Evolutionary conservation across 2,113 vertebrate species (phyloP).

Genomic region (Oncorhynchus nerka): DNA sequence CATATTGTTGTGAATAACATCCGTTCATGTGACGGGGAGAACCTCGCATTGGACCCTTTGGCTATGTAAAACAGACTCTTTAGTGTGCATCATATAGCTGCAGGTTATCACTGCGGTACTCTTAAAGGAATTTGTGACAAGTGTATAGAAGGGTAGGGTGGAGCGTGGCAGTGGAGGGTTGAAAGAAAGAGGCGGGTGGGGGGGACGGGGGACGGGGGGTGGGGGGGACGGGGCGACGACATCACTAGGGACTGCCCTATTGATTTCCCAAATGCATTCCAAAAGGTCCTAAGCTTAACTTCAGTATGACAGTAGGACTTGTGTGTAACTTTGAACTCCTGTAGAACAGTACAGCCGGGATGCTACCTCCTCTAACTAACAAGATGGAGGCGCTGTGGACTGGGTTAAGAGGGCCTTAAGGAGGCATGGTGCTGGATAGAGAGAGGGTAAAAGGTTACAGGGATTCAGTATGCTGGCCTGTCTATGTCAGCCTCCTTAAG

Average conservation of each 20-base stretch:
- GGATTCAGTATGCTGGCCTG: conserved; percentile 21
- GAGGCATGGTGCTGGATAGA: conserved; percentile 34
- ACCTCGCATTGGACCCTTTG: conserved; percentile 63
- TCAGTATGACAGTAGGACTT: conserved; percentile 66
- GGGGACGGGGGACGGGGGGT: background rate
- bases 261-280: conserved; percentile 69
- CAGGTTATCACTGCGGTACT: conserved; percentile 66
- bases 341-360: conserved; percentile 44
- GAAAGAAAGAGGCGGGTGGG: conserved; percentile 12
- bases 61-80: conserved; percentile 75
- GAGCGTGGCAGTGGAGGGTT: conserved; percentile 2
- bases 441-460: conserved; percentile 10
- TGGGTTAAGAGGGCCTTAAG: conserved; percentile 62
- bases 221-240: background rate
- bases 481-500: conserved; percentile 18
- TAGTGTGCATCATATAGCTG: conserved; percentile 72
- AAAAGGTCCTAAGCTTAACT: conserved; percentile 64
- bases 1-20: conserved; percentile 77
- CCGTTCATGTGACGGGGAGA: conserved; percentile 61
- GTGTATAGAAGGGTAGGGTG: conserved; percentile 40
- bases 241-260: conserved; percentile 48
- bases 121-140: conserved; percentile 56
- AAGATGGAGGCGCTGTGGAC: conserved; percentile 54
- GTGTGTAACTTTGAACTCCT: conserved; percentile 61
- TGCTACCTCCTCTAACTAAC: conserved; percentile 31